Percentiles rank a stretch among this genome's conserved stretches.
Evolutionary conservation across 2,113 vertebrate species (phyloP).

Genomic region (Mandrillus leucophaeus): DNA sequence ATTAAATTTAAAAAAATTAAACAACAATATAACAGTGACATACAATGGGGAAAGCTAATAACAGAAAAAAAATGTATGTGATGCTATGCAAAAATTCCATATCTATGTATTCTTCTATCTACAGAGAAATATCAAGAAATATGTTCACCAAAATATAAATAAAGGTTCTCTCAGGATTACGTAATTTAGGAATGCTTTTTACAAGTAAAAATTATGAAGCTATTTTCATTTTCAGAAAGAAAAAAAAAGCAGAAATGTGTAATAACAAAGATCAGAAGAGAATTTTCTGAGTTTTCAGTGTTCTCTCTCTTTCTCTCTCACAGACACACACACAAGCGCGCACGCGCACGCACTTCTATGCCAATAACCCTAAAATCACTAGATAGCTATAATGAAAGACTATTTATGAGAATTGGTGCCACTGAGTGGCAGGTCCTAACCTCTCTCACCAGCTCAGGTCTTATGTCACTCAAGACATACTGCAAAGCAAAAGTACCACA

Average conservation of each 20-base stretch:
- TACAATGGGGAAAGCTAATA: background rate
- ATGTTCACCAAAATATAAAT: background rate
- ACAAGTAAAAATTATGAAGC: background rate
- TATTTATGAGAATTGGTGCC: background rate
- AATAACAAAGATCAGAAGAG: background rate
- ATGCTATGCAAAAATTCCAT: slow-evolving; percentile 9
- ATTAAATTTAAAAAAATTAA: background rate
- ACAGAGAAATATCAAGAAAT: background rate
- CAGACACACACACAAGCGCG: background rate
- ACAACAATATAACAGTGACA: background rate
- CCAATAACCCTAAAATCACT: background rate
- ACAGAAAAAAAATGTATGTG: background rate
- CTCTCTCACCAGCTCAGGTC: background rate
- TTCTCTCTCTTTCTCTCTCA: background rate
- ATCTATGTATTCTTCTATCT: background rate
- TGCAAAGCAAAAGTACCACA: background rate
- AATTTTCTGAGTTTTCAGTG: background rate
- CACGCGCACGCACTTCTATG: background rate
- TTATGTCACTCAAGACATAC: background rate
- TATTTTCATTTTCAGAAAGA: background rate
- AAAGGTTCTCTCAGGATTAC: background rate
- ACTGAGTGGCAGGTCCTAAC: background rate
- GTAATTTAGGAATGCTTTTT: background rate
- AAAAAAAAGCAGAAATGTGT: background rate
- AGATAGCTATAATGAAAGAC: background rate